phyloP scores from a whole-genome alignment of 2,113 vertebrate species.

The Cavia aperea region DNA sequence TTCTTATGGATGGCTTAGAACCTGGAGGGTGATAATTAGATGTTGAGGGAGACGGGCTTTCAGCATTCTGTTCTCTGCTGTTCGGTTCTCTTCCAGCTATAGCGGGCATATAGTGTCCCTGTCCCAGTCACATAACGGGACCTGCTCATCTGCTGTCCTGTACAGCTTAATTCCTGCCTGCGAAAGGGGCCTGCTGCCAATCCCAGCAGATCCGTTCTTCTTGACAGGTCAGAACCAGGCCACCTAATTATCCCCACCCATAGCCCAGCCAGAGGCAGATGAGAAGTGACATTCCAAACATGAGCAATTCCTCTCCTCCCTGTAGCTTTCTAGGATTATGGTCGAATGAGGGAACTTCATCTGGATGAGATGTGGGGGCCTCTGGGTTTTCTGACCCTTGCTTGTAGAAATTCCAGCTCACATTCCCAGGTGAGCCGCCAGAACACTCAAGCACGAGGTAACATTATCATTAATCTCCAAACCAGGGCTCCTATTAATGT shows the following conservation, averaged over 20 bases:
- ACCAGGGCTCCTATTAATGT: constrained; percentile 71
- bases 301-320: constrained; percentile 30
- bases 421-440: constrained; percentile 59
- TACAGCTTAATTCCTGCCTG: neutral
- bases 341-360: constrained; percentile 50
- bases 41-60: neutral
- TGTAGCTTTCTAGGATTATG: constrained; percentile 60
- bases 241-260: neutral
- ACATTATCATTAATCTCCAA: constrained; percentile 70
- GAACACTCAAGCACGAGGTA: constrained; percentile 43
- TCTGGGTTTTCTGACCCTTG: constrained; percentile 50
- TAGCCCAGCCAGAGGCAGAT: constrained; percentile 39
- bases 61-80: neutral
- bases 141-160: neutral
- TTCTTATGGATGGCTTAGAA: neutral
- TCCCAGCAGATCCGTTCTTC: neutral
- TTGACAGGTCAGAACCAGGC: neutral
- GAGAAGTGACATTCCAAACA: constrained; percentile 56
- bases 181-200: neutral
- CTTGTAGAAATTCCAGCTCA: constrained; percentile 42
- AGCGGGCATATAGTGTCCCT: neutral
- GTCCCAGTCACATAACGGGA: neutral
- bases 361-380: constrained; percentile 9
- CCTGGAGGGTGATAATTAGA: neutral
- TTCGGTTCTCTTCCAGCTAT: neutral